Percentiles rank a stretch among this genome's conserved stretches.
These are phyloP conservation scores for Drosophila yooni DNA, from an alignment of 2,888 invertebrate genomes.

Conservation along the genomic window DNA sequence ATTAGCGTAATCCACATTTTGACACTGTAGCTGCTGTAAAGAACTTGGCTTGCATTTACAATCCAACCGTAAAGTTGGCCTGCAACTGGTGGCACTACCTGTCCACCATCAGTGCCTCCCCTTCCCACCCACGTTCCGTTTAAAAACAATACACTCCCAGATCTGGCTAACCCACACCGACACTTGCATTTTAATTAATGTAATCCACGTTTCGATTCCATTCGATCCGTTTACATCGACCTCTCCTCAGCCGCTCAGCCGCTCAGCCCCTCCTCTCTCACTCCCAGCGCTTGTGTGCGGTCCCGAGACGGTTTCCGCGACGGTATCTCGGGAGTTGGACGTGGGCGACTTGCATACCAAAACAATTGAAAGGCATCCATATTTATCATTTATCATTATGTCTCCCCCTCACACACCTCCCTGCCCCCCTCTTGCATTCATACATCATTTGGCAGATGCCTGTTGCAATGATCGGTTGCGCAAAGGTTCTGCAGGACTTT, in stretches of 20 bases:
- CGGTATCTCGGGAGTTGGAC: background rate
- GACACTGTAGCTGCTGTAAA: constrained; percentile 48
- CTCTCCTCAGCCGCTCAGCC: background rate
- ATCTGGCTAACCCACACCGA: constrained; percentile 5
- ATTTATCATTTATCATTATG: constrained; percentile 20
- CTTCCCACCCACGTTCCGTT: background rate
- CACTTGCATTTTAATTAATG: constrained; percentile 57
- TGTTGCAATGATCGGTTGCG: background rate
- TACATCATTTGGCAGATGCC: constrained; percentile 1
- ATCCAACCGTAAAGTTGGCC: constrained; percentile 10
- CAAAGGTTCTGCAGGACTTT: constrained; percentile 3
- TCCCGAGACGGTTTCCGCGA: background rate
- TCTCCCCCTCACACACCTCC: background rate
- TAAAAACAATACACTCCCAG: background rate
- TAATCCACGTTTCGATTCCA: constrained; percentile 25
- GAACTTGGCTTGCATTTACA: constrained; percentile 70
- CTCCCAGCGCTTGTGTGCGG: constrained; percentile 21
- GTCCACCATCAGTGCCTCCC: background rate
- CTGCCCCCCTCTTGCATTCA: background rate
- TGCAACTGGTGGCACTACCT: background rate
- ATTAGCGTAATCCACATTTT: constrained; percentile 71
- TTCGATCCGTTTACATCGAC: background rate
- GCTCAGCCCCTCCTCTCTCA: too few species aligned
- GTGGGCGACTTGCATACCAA: constrained; percentile 18
- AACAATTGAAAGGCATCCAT: constrained; percentile 1